Conservation (phyloP, 2,888 invertebrate genomes). For the Gisinianus flammeolus region DNA sequence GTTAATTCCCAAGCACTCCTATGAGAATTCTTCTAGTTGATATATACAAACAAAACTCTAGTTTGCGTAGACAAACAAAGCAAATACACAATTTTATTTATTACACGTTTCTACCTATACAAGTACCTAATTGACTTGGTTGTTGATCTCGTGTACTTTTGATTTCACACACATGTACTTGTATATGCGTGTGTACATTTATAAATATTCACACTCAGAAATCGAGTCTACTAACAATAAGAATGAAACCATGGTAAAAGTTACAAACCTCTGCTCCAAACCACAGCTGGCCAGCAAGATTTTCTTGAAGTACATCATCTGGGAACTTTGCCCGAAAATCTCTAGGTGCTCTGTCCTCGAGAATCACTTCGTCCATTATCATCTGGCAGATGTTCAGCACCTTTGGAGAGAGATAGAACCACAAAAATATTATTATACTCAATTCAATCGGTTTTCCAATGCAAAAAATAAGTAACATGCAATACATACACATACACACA, state of each 20-base stretch:
- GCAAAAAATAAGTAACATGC: neutral
- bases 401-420: slow-evolving; percentile 62
- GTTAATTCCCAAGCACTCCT: slow-evolving; percentile 1
- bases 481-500: neutral
- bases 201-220: neutral
- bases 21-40: neutral
- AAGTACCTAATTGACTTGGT: too few relatives aligned
- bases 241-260: neutral
- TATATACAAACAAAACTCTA: too few relatives aligned
- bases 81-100: too few relatives aligned
- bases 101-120: too few relatives aligned
- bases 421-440: slow-evolving; percentile 10
- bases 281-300: slow-evolving; percentile 97
- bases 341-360: slow-evolving; percentile 83
- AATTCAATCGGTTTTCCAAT: slow-evolving; percentile 1
- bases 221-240: neutral
- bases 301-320: slow-evolving; percentile 97
- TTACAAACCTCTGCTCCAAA: slow-evolving; percentile 92
- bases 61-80: too few relatives aligned
- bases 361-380: slow-evolving; percentile 92
- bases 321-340: slow-evolving; percentile 98
- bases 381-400: slow-evolving; percentile 90
- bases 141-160: too few relatives aligned
- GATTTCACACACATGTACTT: neutral
- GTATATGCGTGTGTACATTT: neutral